Percentiles rank a stretch among this genome's conserved stretches.
These are phyloP conservation scores for Paracentrotus lividus DNA, from an alignment of 53 echinoderm and acorn worm genomes.

Conservation along the genomic window DNA sequence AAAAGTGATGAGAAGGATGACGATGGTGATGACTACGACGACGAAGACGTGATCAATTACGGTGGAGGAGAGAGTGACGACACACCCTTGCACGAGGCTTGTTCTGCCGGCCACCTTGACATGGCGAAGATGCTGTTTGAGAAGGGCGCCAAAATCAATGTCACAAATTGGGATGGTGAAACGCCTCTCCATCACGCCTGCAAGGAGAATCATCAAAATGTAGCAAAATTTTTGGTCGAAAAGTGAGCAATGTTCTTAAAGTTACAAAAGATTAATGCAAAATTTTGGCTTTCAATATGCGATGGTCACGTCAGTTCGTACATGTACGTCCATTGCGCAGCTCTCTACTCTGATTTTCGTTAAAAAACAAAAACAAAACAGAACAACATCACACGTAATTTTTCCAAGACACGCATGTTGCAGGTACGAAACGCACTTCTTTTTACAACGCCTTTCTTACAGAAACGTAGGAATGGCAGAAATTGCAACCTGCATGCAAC, in stretches of 20 bases:
- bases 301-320: no score
- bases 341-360: no score
- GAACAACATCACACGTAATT: no score
- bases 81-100: constrained; percentile 91
- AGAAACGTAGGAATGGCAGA: no score
- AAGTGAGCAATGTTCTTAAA: constrained; percentile 71
- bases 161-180: constrained; percentile 76
- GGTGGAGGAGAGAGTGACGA: constrained; percentile 82
- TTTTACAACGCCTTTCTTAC: no score
- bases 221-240: constrained; percentile 82
- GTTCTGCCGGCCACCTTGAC: constrained; percentile 79
- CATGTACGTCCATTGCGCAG: no score
- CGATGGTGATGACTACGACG: constrained; percentile 24
- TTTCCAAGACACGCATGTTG: no score
- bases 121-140: constrained; percentile 84
- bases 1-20: constrained; percentile 36
- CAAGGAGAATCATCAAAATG: constrained; percentile 78
- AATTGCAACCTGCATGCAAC: no score
- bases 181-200: constrained; percentile 89
- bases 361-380: no score
- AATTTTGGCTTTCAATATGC: no score
- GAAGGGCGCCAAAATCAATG: constrained; percentile 78
- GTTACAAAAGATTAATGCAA: neutral
- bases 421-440: no score
- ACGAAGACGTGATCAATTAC: constrained; percentile 32